Percentiles rank a stretch among this genome's conserved stretches.
Evolutionary conservation across 2,113 vertebrate species (phyloP).

Genomic region (Sturnus vulgaris): DNA sequence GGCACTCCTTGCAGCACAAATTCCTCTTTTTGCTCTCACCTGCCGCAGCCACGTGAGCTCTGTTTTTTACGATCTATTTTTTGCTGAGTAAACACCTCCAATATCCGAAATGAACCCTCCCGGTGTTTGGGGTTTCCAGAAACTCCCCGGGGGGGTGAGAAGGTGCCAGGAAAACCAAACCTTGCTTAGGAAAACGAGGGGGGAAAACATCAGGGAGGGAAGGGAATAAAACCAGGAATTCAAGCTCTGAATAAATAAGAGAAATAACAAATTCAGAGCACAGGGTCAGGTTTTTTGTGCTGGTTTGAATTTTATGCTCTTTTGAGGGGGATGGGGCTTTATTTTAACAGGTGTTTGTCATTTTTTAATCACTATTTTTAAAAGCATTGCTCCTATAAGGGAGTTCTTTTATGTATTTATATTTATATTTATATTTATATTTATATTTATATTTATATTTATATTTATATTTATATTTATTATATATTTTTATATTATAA

Average conservation of each 20-base stretch:
- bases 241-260: rapidly evolving
- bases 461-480: too few relatives aligned
- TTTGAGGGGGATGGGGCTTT: not conserved
- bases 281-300: not conserved
- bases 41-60: too few relatives aligned
- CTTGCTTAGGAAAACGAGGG: not conserved
- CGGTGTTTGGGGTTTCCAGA: too few relatives aligned
- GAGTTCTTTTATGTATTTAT: not conserved
- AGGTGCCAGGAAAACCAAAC: not conserved
- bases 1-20: too few relatives aligned
- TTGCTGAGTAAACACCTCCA: too few relatives aligned
- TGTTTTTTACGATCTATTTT: too few relatives aligned
- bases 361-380: not conserved
- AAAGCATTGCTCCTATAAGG: not conserved
- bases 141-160: not conserved
- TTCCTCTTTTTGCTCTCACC: too few relatives aligned
- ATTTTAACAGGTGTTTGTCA: not conserved
- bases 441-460: too few relatives aligned
- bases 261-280: not conserved
- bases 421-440: too few relatives aligned
- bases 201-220: not conserved
- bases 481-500: too few relatives aligned
- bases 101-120: too few relatives aligned
- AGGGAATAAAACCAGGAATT: not conserved
- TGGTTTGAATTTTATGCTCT: not conserved